These are phyloP conservation scores for Phalacrocorax pelagicus DNA, from an alignment of 2,113 vertebrate species.

Conservation along the genomic window DNA sequence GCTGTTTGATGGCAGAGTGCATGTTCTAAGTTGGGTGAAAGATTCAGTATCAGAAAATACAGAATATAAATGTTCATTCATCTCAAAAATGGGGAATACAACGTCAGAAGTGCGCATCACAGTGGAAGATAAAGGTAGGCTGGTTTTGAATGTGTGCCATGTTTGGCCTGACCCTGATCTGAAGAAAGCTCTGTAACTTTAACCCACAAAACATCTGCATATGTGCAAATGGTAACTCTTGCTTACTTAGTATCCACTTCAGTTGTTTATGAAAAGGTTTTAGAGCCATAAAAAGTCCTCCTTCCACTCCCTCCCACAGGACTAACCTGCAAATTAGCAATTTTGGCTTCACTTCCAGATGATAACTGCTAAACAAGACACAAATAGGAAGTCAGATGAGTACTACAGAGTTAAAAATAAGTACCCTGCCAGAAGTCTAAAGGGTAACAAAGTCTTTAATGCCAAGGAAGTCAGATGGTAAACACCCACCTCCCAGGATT, in stretches of 20 bases:
- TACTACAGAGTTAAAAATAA: background rate
- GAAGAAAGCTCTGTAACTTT: background rate
- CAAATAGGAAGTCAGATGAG: background rate
- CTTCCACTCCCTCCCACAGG: background rate
- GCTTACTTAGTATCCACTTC: background rate
- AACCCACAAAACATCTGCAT: accelerated
- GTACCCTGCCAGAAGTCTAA: background rate
- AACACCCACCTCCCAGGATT: background rate
- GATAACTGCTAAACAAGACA: background rate
- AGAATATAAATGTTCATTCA: conserved; percentile 82
- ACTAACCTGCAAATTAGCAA: background rate
- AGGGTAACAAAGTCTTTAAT: background rate
- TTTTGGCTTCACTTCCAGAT: too few species aligned
- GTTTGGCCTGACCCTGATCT: background rate
- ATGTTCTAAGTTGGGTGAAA: conserved; percentile 88
- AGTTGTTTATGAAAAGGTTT: background rate
- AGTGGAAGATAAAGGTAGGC: conserved; percentile 59
- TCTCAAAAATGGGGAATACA: conserved; percentile 75
- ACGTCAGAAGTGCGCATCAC: conserved; percentile 76
- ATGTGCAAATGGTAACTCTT: background rate
- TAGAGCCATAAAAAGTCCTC: background rate
- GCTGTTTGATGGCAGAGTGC: conserved; percentile 72
- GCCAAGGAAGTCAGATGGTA: background rate
- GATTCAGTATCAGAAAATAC: conserved; percentile 77
- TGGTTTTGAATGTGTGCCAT: background rate